Evolutionary conservation across 2,888 invertebrate species (phyloP).

Genomic region (Vannuccia rotundouncinata): DNA sequence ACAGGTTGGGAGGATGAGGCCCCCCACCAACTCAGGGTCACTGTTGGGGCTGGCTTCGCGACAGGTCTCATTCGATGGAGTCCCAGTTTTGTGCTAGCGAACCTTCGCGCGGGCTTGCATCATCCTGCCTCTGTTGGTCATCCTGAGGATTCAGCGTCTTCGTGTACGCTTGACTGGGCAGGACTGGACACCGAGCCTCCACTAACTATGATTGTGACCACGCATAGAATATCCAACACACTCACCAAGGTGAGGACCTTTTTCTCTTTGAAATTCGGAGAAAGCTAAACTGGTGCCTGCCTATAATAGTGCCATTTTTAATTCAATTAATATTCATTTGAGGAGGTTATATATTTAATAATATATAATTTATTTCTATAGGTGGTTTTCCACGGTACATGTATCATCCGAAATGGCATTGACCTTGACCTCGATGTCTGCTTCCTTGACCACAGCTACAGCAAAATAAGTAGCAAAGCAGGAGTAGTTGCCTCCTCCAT

Average conservation of each 20-base stretch:
- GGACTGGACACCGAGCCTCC: background rate
- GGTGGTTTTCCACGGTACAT: background rate
- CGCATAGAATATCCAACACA: background rate
- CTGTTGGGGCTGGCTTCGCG: background rate
- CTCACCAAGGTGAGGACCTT: background rate
- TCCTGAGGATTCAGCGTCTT: background rate
- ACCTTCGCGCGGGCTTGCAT: background rate
- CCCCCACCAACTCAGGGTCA: background rate
- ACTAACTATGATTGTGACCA: background rate
- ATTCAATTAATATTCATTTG: background rate
- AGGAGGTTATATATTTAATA: background rate
- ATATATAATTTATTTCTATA: background rate
- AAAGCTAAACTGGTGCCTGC: background rate
- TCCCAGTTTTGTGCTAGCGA: background rate
- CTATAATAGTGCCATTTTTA: background rate
- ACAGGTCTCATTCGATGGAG: background rate
- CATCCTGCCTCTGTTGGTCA: background rate
- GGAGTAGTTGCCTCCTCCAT: background rate
- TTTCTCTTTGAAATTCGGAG: background rate
- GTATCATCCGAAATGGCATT: background rate
- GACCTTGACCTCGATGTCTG: constrained; percentile 7
- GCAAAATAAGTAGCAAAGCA: background rate
- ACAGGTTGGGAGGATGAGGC: background rate
- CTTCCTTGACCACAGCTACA: background rate
- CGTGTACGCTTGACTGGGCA: background rate